A percentile compares a stretch with the other conserved stretches of the same genome.
phyloP scores from a whole-genome alignment of 2,797 vertebrate species.

The Urophycis tenuis region DNA sequence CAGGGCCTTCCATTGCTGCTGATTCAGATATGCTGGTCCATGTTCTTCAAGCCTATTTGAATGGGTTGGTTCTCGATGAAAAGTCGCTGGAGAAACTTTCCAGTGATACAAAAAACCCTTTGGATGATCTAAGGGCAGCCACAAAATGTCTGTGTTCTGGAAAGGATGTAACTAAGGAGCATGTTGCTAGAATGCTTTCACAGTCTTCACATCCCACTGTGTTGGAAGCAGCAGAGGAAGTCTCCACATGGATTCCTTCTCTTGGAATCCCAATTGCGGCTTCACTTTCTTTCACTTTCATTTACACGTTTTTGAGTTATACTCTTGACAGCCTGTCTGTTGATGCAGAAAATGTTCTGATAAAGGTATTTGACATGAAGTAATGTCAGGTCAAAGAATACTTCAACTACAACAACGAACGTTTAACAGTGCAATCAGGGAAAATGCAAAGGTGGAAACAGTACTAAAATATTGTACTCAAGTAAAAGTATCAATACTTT shows the following conservation, averaged over 20 bases:
- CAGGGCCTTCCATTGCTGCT: not conserved
- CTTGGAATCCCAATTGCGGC: not conserved
- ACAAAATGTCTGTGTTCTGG: slow-evolving; percentile 1
- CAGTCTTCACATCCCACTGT: fast-evolving
- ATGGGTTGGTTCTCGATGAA: slow-evolving; percentile 11
- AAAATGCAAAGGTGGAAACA: not conserved
- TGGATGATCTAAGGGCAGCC: fast-evolving
- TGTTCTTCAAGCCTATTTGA: fast-evolving
- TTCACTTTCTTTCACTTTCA: fast-evolving
- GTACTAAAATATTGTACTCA: too few relatives aligned
- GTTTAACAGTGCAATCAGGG: not conserved
- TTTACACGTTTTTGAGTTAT: fast-evolving
- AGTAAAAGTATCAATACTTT: not conserved
- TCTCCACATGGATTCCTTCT: fast-evolving
- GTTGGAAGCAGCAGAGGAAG: not conserved
- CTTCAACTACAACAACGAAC: not conserved
- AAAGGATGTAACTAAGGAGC: fast-evolving
- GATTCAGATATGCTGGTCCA: fast-evolving
- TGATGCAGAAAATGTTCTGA: slow-evolving; percentile 15
- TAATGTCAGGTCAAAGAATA: not conserved
- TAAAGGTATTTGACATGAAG: not conserved
- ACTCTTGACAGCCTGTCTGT: not conserved
- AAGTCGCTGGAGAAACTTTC: slow-evolving; percentile 2
- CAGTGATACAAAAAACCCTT: fast-evolving
- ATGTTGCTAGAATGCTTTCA: fast-evolving